Evolutionary conservation across 2,797 vertebrate species (phyloP).

Genomic region (Aplochiton taeniatus): DNA sequence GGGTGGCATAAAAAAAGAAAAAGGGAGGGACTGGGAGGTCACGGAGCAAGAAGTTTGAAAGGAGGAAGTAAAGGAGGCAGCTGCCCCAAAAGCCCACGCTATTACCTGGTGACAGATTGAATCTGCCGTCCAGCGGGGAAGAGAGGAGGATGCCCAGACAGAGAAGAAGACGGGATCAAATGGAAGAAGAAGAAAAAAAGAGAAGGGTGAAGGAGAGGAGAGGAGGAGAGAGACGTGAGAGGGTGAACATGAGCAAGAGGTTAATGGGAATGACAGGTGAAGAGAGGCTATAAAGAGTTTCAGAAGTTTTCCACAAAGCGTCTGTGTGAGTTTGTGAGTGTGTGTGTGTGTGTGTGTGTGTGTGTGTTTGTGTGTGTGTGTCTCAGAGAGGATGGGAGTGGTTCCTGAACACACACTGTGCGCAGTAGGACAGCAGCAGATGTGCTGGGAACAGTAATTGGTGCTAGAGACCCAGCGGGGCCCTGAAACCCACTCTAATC

Average conservation of each 20-base stretch:
- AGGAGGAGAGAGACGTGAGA: conserved; percentile 27
- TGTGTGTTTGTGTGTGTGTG: not conserved
- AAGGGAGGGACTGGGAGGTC: not conserved
- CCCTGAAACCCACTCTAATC: conserved; percentile 63
- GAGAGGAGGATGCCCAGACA: conserved; percentile 2
- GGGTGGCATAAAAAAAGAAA: too few species aligned
- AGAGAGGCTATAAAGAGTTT: conserved; percentile 54
- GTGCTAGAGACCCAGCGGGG: conserved; percentile 69
- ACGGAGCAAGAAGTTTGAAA: not conserved
- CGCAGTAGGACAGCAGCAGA: conserved; percentile 67
- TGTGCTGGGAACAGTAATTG: conserved; percentile 74
- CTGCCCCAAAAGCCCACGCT: not conserved
- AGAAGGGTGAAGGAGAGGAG: conserved; percentile 23
- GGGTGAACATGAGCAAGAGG: conserved; percentile 46
- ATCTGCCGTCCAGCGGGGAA: conserved; percentile 3
- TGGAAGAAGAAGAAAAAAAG: conserved; percentile 11
- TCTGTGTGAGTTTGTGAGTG: conserved; percentile 26
- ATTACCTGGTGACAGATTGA: not conserved
- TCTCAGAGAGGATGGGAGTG: conserved; percentile 21
- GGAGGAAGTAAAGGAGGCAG: not conserved
- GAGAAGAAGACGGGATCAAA: not conserved
- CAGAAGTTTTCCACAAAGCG: conserved; percentile 45
- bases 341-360: conserved; percentile 7
- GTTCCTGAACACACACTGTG: conserved; percentile 55
- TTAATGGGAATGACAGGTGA: conserved; percentile 59